phyloP scores from a whole-genome alignment of 64 coral and sea anemone species.

The Actinia tenebrosa region DNA sequence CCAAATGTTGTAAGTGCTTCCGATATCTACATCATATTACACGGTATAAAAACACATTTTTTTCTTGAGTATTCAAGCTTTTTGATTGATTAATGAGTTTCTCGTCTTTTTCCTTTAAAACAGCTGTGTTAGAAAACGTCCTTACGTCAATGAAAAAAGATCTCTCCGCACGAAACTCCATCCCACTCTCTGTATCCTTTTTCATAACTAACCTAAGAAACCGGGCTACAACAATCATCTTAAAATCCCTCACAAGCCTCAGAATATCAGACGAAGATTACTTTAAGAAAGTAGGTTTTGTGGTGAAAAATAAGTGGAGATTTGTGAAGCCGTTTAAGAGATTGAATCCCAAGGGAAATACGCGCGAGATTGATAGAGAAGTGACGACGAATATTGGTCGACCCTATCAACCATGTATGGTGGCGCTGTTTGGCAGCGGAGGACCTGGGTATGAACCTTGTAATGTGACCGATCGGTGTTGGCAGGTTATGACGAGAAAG shows the following conservation, averaged over 20 bases:
- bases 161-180: no score
- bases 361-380: not conserved
- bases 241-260: constrained; percentile 26
- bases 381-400: constrained; percentile 27
- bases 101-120: not conserved
- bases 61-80: not conserved
- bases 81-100: not conserved
- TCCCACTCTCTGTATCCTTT: not conserved
- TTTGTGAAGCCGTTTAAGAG: constrained; percentile 36
- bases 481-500: constrained; percentile 44
- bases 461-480: constrained; percentile 52
- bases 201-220: not conserved
- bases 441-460: constrained; percentile 45
- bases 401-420: constrained; percentile 59
- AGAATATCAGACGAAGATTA: constrained; percentile 33
- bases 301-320: constrained; percentile 59
- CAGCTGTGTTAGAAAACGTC: not conserved
- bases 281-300: constrained; percentile 52
- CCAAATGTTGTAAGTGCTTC: not conserved
- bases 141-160: not conserved
- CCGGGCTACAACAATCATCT: not conserved
- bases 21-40: not conserved
- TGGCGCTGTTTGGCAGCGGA: constrained; percentile 51
- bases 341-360: constrained; percentile 5
- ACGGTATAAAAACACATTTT: not conserved